Conservation (phyloP, 2,797 vertebrate genomes). For the Oryzias sinensis region DNA sequence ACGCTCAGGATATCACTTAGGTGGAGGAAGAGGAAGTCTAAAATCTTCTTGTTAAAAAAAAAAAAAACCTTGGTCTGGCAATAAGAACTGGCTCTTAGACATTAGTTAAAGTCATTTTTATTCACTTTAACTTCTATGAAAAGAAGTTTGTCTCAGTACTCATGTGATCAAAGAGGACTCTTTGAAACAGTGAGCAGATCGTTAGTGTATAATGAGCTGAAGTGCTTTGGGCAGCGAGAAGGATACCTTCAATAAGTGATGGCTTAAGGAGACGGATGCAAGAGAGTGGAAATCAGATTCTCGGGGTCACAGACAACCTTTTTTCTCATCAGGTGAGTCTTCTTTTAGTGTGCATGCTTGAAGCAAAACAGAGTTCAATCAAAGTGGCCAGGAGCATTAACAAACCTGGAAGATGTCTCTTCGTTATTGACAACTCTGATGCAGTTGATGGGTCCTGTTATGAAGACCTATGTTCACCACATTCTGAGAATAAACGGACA, state of each 20-base stretch:
- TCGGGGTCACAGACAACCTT: conserved; percentile 49
- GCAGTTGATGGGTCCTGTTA: conserved; percentile 43
- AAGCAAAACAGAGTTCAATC: conserved; percentile 58
- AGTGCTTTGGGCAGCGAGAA: conserved; percentile 57
- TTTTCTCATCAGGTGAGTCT: conserved; percentile 71
- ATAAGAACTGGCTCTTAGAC: conserved; percentile 22
- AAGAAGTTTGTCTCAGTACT: conserved; percentile 47
- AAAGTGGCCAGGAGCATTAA: conserved; percentile 53
- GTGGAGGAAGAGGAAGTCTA: neutral
- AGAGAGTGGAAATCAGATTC: conserved; percentile 48
- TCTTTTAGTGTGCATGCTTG: conserved; percentile 55
- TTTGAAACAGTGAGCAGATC: conserved; percentile 52
- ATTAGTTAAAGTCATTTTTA: conserved; percentile 26
- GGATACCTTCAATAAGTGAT: conserved; percentile 61
- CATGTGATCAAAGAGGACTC: conserved; percentile 53
- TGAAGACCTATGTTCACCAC: conserved; percentile 42
- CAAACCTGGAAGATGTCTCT: conserved; percentile 40
- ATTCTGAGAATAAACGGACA: conserved; percentile 42
- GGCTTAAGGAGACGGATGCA: conserved; percentile 53
- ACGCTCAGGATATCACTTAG: conserved; percentile 26
- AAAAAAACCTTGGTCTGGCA: conserved; percentile 24
- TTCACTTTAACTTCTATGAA: conserved; percentile 34
- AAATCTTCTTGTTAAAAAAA: conserved; percentile 37
- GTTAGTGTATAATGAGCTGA: conserved; percentile 64
- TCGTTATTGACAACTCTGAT: conserved; percentile 45